These are phyloP conservation scores for Danio aesculapii DNA, from an alignment of 2,797 vertebrate species.

Conservation along the genomic window DNA sequence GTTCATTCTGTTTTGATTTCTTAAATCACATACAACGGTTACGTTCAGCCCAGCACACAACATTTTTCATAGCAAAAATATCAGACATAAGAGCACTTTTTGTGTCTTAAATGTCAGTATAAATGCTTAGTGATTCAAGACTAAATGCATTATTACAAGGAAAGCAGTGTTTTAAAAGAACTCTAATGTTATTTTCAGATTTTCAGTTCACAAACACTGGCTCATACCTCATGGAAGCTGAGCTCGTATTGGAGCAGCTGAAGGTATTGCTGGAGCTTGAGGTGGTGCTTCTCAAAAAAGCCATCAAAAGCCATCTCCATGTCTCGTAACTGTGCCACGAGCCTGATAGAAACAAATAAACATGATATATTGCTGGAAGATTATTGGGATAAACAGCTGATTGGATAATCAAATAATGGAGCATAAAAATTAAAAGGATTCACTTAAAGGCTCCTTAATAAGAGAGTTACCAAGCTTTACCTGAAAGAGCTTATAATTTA, in stretches of 20 bases:
- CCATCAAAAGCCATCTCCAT: constrained; percentile 98
- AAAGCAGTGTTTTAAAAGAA: neutral
- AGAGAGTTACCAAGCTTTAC: neutral
- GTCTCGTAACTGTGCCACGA: constrained; percentile 91
- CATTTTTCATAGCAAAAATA: too few species aligned
- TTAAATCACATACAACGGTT: too few species aligned
- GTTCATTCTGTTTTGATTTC: neutral
- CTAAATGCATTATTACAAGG: neutral
- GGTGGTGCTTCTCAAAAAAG: constrained; percentile 97
- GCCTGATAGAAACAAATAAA: constrained; percentile 72
- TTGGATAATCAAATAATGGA: too few species aligned
- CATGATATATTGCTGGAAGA: neutral
- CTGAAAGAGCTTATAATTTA: neutral
- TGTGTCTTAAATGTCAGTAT: neutral
- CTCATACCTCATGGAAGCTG: constrained; percentile 89
- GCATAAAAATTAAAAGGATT: neutral
- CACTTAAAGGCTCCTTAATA: neutral
- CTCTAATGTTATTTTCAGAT: neutral
- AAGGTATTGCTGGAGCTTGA: constrained; percentile 95
- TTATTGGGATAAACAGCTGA: too few species aligned
- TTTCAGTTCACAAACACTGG: neutral
- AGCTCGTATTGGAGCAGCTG: constrained; percentile 92
- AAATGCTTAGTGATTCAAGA: neutral
- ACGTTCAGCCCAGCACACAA: too few species aligned
- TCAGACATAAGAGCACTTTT: too few species aligned